Evolutionary conservation across 2,888 invertebrate genomes (phyloP).

Genomic region (Thumatha senex): DNA sequence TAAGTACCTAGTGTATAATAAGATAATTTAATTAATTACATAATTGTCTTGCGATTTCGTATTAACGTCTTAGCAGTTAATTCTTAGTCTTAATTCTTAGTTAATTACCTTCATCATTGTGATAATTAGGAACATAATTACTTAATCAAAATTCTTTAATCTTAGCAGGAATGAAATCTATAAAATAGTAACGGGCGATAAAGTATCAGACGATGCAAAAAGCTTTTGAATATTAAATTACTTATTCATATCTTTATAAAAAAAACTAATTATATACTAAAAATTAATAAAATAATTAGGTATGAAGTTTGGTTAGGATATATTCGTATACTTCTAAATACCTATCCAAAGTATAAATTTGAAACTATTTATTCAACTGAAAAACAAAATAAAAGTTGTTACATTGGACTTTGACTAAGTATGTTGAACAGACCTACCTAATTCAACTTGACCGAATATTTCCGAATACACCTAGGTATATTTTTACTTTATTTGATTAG

Average conservation of each 20-base stretch:
- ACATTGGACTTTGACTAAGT: no score
- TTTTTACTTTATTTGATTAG: no score
- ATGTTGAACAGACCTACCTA: no score
- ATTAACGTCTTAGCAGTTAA: constrained; percentile 18
- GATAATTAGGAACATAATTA: constrained; percentile 27
- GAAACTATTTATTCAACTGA: no score
- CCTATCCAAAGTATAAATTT: no score
- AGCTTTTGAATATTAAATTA: constrained; percentile 5
- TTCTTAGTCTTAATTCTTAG: constrained; percentile 24
- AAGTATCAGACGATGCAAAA: not conserved
- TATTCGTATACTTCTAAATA: no score
- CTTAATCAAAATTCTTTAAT: constrained; percentile 33
- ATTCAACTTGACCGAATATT: no score
- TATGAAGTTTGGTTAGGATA: no score
- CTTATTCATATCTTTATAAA: not conserved
- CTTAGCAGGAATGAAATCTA: constrained; percentile 10
- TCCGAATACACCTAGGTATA: no score
- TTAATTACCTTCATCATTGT: constrained; percentile 26
- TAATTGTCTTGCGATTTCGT: constrained; percentile 20
- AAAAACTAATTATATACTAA: not conserved
- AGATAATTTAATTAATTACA: constrained; percentile 20
- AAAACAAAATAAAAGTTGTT: no score
- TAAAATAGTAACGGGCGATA: constrained; percentile 7
- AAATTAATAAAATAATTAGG: not conserved
- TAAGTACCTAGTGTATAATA: not conserved